phyloP scores from a whole-genome alignment of 2,797 vertebrate genomes.

The Apodemus agrarius region DNA sequence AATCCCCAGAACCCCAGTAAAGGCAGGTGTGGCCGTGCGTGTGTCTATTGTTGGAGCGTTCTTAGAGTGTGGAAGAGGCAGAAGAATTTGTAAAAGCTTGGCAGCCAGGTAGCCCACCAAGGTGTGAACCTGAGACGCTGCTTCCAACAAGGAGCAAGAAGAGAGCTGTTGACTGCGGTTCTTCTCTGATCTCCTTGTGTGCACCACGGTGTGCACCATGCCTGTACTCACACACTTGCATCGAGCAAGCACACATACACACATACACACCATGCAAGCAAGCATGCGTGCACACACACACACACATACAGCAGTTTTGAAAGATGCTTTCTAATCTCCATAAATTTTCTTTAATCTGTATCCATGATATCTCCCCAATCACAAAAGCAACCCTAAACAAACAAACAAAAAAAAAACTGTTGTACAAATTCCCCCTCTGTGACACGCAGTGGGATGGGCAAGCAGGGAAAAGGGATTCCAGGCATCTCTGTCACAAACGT shows the following conservation, averaged over 20 bases:
- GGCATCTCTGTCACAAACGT: background rate
- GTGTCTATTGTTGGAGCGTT: background rate
- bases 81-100: background rate
- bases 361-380: background rate
- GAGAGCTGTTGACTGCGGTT: background rate
- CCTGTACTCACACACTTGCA: background rate
- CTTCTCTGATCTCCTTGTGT: background rate
- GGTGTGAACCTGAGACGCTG: background rate
- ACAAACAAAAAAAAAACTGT: background rate
- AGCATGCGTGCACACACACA: no score
- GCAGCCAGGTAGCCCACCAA: no score
- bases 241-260: background rate
- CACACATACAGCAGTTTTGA: background rate
- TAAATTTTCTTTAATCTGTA: constrained; percentile 13
- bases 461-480: background rate
- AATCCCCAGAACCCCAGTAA: background rate
- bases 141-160: background rate
- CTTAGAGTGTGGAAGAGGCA: background rate
- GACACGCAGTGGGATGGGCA: no score
- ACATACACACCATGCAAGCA: no score
- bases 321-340: background rate
- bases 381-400: background rate
- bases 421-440: background rate
- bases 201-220: background rate
- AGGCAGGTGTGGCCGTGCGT: background rate